Conservation (phyloP, 30 jellyfish, hydroid and myxozoan genomes). For the Aurelia coerulea region DNA sequence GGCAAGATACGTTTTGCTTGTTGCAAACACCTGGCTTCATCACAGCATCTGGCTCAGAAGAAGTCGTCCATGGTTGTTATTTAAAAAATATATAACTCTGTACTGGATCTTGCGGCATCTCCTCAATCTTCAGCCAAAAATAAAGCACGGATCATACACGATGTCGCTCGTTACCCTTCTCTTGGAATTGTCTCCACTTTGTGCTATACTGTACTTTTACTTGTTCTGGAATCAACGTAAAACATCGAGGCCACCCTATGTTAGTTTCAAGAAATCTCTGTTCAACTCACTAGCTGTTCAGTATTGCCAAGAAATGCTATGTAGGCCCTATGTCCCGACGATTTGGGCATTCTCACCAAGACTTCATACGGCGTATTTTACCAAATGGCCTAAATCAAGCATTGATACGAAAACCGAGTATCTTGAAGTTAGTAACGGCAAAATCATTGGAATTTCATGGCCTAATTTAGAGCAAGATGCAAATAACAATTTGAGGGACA, state of each 20-base stretch:
- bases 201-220: slow-evolving; percentile 56
- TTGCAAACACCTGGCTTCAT: no score
- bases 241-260: slow-evolving; percentile 43
- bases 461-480: slow-evolving; percentile 1
- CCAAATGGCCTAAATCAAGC: slow-evolving; percentile 4
- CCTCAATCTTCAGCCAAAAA: no score
- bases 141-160: neutral
- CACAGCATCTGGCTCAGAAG: no score
- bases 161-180: slow-evolving; percentile 47
- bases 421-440: slow-evolving; percentile 45
- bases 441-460: slow-evolving; percentile 62
- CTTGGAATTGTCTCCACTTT: slow-evolving; percentile 61
- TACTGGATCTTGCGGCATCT: no score
- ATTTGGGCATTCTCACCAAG: slow-evolving; percentile 68
- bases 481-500: neutral
- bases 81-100: no score
- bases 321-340: slow-evolving; percentile 57
- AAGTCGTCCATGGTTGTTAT: no score
- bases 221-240: slow-evolving; percentile 54
- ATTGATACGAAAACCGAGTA: slow-evolving; percentile 29
- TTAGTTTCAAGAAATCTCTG: slow-evolving; percentile 38
- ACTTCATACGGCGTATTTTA: slow-evolving; percentile 34
- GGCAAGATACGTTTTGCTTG: no score
- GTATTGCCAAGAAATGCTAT: slow-evolving; percentile 39
- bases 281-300: slow-evolving; percentile 64